Evolutionary conservation across 2,113 vertebrate species (phyloP).

Genomic region (Potamarius usumacintae): DNA sequence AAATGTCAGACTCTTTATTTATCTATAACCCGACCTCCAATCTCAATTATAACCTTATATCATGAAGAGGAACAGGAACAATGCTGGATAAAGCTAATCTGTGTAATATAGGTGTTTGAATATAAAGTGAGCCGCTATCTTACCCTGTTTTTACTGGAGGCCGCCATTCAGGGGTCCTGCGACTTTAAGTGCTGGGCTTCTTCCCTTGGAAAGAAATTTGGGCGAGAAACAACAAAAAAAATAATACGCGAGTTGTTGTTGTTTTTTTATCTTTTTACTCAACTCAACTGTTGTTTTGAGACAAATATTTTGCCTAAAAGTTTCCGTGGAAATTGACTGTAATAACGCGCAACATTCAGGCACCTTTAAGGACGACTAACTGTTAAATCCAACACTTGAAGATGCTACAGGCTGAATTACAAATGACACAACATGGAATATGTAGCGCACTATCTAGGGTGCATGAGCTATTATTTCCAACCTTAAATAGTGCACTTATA

Average conservation of each 20-base stretch:
- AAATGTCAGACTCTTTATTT: background rate
- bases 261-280: background rate
- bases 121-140: conserved; percentile 15
- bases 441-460: background rate
- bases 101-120: background rate
- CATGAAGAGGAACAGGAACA: background rate
- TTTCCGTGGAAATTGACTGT: background rate
- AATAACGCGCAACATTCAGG: background rate
- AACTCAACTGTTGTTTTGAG: background rate
- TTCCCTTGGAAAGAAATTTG: background rate
- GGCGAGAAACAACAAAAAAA: background rate
- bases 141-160: conserved; percentile 54
- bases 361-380: conserved; percentile 20
- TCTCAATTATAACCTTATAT: background rate
- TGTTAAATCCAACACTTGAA: background rate
- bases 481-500: background rate
- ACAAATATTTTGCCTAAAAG: background rate
- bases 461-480: too few species aligned
- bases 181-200: conserved; percentile 11
- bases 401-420: background rate
- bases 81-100: background rate
- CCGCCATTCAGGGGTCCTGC: conserved; percentile 63
- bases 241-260: background rate
- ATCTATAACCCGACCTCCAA: background rate
- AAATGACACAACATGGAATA: background rate